Percentiles rank a stretch among this genome's conserved stretches.
These are phyloP conservation scores for Acleris holmiana DNA, from an alignment of 2,888 invertebrate genomes.

Conservation along the genomic window DNA sequence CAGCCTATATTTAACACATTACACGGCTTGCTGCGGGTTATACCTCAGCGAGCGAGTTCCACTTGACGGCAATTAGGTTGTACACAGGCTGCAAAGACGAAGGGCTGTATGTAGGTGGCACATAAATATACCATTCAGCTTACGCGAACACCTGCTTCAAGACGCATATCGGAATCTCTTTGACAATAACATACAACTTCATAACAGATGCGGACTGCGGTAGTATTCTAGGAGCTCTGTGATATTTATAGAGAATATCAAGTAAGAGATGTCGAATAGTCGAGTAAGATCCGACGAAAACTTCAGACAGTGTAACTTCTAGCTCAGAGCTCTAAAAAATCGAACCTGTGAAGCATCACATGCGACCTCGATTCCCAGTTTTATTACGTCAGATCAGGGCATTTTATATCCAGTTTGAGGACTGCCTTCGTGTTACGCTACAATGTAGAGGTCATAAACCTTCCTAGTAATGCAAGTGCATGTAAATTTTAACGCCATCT, in stretches of 20 bases:
- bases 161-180: conserved; percentile 24
- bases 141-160: conserved; percentile 48
- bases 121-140: conserved; percentile 38
- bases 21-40: conserved; percentile 54
- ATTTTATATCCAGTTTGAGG: conserved; percentile 14
- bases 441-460: conserved; percentile 4
- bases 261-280: not conserved
- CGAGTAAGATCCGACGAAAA: not conserved
- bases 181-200: conserved; percentile 14
- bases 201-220: conserved; percentile 4
- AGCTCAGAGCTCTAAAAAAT: not conserved
- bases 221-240: not conserved
- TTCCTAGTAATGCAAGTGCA: not conserved
- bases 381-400: conserved; percentile 5
- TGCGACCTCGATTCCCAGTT: conserved; percentile 5
- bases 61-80: conserved; percentile 68
- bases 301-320: not conserved
- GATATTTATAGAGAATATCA: not conserved
- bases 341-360: not conserved
- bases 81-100: conserved; percentile 58
- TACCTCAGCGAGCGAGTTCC: conserved; percentile 65
- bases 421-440: not conserved
- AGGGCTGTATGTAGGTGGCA: conserved; percentile 3
- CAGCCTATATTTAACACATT: conserved; percentile 11
- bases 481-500: conserved; percentile 2